Evolutionary conservation across 2,797 vertebrate genomes (phyloP), one percentile per base, ranked within the genome.

Genomic region (Sebastes reedi): DNA sequence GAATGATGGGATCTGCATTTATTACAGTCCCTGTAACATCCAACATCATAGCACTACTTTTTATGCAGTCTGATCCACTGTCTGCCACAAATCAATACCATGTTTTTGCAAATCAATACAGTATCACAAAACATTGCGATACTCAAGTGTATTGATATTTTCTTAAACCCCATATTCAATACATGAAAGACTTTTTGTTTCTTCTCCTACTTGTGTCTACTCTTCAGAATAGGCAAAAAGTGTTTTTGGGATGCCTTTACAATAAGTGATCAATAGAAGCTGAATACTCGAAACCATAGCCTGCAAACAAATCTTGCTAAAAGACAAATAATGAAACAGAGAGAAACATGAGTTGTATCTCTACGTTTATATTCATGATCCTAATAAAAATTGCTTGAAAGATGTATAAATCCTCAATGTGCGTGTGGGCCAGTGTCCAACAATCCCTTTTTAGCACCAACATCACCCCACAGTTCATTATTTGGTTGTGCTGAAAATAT

Each of bases 301-400:
- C 30, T 65, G 2, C 18, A 50, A 54, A 58, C 54, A 6, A 32
- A 61, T 39, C 9, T 3, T 0, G 20, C 64, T 22, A 46, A 29
- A n/a, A 20, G 13, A 66, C 16, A 67, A 27, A 14, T n/a, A 27
- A 11, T 36, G 10, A 50, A 59, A 84, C 67, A 72, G 20, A 65
- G 27, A 27, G 27, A 27, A 27, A 27, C 27, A 27, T 67, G 34
- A 65, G 3, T 9, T 32, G 18, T 55, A 30, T 54, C 9, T 54
- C 50, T 54, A 54, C 18, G 0, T 54, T 54, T 54, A 54, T 22
- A 54, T 22, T 54, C 50, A 20, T 9, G 46, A 50, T 22, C 5
- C 1, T 0, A 0, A 55, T 50, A 24, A 52, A 55, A 20, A 22
- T 54, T 29, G 34, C n/a, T 20, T 4, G 0, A 52, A 20, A 10